Conservation (phyloP, 2,797 vertebrate species). For the Antrozous pallidus region DNA sequence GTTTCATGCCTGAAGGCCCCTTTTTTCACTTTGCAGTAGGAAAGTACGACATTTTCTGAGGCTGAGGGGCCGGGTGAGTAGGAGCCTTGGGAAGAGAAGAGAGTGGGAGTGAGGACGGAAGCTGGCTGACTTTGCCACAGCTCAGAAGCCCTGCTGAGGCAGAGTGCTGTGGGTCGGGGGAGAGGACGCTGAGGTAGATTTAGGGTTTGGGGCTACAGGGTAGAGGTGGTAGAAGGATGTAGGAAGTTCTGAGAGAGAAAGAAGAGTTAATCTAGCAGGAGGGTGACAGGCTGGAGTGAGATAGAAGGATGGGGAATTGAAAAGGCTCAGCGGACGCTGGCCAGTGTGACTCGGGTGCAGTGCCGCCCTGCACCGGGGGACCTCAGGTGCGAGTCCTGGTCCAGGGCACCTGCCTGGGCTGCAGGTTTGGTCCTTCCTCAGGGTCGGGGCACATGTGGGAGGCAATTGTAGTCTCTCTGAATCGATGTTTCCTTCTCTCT, state of each 20-base stretch:
- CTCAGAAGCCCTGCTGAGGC: not conserved
- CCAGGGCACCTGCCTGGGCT: not conserved
- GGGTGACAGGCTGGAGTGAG: not conserved
- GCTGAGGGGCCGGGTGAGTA: not conserved
- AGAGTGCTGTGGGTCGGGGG: not conserved
- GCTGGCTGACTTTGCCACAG: too few relatives aligned
- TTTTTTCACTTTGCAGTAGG: not conserved
- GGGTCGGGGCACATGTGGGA: not conserved
- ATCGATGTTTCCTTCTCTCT: not conserved
- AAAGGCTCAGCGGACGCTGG: not conserved
- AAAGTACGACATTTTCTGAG: not conserved
- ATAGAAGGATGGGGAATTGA: not conserved
- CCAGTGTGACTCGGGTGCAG: not conserved
- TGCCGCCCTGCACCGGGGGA: fast-evolving
- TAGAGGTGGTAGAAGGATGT: not conserved
- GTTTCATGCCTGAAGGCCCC: not conserved
- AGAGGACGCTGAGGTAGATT: not conserved
- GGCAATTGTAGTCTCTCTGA: not conserved
- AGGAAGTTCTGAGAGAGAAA: not conserved
- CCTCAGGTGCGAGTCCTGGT: not conserved
- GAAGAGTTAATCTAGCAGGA: not conserved
- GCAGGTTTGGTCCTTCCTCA: not conserved
- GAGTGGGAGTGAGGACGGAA: not conserved
- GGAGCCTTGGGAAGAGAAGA: not conserved
- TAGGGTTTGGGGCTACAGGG: not conserved